Evolutionary conservation across 2,797 vertebrate species (phyloP).

Genomic region (Rhinogobio ventralis): DNA sequence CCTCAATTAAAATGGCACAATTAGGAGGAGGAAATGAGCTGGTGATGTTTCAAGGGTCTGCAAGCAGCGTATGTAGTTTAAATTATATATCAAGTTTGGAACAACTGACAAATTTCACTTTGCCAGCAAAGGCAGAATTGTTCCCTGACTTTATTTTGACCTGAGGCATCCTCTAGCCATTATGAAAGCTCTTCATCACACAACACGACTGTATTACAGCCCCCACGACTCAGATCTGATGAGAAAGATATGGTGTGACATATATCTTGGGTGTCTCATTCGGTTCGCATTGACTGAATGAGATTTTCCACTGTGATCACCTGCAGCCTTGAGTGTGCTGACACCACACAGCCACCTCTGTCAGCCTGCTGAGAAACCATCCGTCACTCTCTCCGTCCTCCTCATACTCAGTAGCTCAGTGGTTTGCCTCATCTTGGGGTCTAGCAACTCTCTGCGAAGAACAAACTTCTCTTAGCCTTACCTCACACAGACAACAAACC

Average conservation of each 20-base stretch:
- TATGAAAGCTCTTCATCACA: conserved; percentile 36
- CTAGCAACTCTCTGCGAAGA: conserved; percentile 52
- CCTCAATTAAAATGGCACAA: conserved; percentile 45
- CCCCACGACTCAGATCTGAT: conserved; percentile 3
- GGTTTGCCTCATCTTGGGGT: conserved; percentile 40
- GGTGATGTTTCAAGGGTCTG: background rate
- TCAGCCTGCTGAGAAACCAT: conserved; percentile 55
- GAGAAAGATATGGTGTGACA: conserved; percentile 13
- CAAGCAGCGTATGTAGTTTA: background rate
- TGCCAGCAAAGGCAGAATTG: background rate
- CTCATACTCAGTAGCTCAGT: conserved; percentile 42
- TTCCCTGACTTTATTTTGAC: conserved; percentile 19
- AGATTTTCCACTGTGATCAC: conserved; percentile 41
- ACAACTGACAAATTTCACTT: background rate
- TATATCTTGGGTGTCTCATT: background rate
- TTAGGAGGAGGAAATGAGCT: conserved; percentile 44
- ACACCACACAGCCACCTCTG: conserved; percentile 61
- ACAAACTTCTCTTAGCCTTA: conserved; percentile 44
- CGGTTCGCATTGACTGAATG: conserved; percentile 12
- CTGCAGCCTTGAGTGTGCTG: conserved; percentile 47
- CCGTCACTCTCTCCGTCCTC: conserved; percentile 34
- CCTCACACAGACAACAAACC: conserved; percentile 38
- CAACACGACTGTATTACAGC: conserved; percentile 16
- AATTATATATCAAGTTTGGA: background rate
- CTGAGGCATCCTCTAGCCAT: background rate